These are phyloP conservation scores for Dryoscopus gambensis DNA, from an alignment of 2,113 vertebrate genomes.

Conservation along the genomic window DNA sequence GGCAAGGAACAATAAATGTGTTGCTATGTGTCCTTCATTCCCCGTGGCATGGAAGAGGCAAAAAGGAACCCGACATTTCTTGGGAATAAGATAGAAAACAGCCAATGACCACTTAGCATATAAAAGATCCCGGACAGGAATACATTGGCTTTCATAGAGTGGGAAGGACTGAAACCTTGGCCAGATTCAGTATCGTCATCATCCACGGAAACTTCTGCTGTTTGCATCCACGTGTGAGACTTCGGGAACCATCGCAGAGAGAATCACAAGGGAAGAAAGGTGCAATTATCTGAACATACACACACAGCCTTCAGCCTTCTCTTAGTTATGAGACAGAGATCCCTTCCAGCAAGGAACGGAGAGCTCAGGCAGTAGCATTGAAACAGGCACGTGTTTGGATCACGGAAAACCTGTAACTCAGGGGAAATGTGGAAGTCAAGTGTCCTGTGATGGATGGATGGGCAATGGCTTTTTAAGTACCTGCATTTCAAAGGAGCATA, in stretches of 20 bases:
- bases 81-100: background rate
- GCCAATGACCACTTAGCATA: background rate
- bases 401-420: background rate
- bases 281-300: background rate
- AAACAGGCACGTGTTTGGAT: slow-evolving; percentile 5
- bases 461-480: background rate
- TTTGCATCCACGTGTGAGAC: background rate
- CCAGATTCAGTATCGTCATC: background rate
- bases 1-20: background rate
- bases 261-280: background rate
- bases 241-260: rapidly evolving
- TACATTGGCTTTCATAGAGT: background rate
- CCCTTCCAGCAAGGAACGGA: background rate
- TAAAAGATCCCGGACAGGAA: background rate
- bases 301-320: background rate
- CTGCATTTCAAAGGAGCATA: background rate
- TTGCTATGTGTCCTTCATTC: background rate
- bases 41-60: background rate
- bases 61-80: background rate
- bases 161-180: background rate
- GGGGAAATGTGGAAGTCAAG: background rate
- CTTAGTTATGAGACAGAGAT: background rate
- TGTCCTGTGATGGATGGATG: background rate
- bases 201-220: background rate
- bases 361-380: slow-evolving; percentile 25